A percentile compares a stretch with the other conserved stretches of the same genome.
These are phyloP conservation scores for Pseudocheirus occidentalis DNA, from an alignment of 2,797 vertebrate species.

Conservation along the genomic window DNA sequence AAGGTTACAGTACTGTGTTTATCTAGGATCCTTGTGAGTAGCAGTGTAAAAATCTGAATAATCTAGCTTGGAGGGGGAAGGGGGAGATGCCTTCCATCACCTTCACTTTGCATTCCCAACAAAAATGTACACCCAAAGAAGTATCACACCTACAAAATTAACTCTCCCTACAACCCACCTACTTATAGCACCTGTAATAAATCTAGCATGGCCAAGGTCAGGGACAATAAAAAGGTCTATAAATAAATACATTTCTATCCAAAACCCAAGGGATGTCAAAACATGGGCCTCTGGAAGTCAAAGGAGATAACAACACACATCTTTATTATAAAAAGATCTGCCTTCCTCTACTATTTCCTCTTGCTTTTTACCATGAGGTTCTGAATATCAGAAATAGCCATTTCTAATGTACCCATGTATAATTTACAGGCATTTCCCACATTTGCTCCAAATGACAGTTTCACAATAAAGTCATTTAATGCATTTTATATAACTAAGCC, in stretches of 20 bases:
- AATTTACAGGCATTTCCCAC: background rate
- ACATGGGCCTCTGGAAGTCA: constrained; percentile 28
- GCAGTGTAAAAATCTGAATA: constrained; percentile 50
- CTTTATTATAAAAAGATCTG: constrained; percentile 47
- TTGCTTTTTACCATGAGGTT: background rate
- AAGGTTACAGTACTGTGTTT: constrained; percentile 65
- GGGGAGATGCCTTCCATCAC: background rate
- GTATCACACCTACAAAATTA: constrained; percentile 32
- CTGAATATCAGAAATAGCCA: constrained; percentile 20
- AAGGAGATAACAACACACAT: background rate
- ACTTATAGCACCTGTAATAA: constrained; percentile 27
- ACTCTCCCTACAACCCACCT: constrained; percentile 46
- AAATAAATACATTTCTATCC: constrained; percentile 49
- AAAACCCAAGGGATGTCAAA: constrained; percentile 33
- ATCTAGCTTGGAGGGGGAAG: too few relatives aligned
- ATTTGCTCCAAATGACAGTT: background rate
- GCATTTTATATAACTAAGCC: background rate
- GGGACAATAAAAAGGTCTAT: constrained; percentile 42
- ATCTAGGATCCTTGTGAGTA: constrained; percentile 61
- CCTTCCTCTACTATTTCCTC: background rate
- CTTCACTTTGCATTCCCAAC: constrained; percentile 10
- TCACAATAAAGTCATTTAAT: background rate
- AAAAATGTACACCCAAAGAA: constrained; percentile 26
- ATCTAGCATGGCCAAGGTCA: constrained; percentile 18
- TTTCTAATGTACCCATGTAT: background rate